A percentile compares a stretch with the other conserved stretches of the same genome.
Evolutionary conservation across 1,140 invertebrate species (phyloP).

Genomic region (Drosophila auraria): DNA sequence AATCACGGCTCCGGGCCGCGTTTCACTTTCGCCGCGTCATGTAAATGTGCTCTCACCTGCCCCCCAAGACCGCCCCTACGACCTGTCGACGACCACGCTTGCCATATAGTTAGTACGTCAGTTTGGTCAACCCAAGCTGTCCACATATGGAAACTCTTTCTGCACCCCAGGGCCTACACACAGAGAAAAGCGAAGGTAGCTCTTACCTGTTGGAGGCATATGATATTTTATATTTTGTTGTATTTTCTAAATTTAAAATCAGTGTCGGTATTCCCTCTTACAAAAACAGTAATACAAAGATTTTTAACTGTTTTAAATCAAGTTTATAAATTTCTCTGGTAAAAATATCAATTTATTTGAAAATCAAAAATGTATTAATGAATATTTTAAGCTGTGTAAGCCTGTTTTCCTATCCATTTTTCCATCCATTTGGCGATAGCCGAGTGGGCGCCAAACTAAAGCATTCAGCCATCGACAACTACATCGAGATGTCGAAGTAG

Average conservation of each 20-base stretch:
- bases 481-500: slow-evolving; percentile 43
- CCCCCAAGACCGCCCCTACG: slow-evolving; percentile 6
- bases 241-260: neutral
- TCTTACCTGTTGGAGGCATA: too few relatives aligned
- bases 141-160: slow-evolving; percentile 45
- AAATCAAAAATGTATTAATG: neutral
- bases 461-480: slow-evolving; percentile 32
- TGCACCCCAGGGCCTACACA: slow-evolving; percentile 8
- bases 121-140: slow-evolving; percentile 43
- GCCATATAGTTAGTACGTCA: slow-evolving; percentile 51
- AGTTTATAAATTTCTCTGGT: neutral
- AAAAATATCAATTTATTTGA: neutral
- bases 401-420: slow-evolving; percentile 39
- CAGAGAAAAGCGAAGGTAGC: neutral
- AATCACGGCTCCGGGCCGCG: slow-evolving; percentile 64
- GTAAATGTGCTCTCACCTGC: slow-evolving; percentile 74
- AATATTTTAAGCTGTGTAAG: slow-evolving; percentile 15
- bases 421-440: slow-evolving; percentile 49
- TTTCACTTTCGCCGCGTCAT: slow-evolving; percentile 81
- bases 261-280: neutral
- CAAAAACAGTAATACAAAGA: too few relatives aligned
- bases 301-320: neutral
- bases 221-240: too few relatives aligned
- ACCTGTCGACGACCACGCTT: slow-evolving; percentile 38
- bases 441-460: slow-evolving; percentile 65